Conservation (phyloP, 2,888 invertebrate species). For the Sabellastarte sp. region DNA sequence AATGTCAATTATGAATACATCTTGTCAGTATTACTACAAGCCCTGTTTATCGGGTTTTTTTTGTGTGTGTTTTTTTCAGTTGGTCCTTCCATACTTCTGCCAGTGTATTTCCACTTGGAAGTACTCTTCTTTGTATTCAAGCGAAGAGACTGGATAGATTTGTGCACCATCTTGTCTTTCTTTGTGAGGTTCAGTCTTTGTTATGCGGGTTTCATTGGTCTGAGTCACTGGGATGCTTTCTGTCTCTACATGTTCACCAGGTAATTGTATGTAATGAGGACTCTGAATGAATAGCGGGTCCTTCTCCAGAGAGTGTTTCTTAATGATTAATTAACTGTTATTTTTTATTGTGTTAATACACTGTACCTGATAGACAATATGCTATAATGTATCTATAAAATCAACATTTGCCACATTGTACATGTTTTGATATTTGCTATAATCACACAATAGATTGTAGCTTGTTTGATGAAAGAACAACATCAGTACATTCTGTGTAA, state of each 20-base stretch:
- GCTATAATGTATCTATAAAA: too few relatives aligned
- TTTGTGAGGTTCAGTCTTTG: neutral
- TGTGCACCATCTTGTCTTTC: neutral
- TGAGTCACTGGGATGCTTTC: neutral
- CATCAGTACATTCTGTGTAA: too few relatives aligned
- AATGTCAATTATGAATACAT: too few relatives aligned
- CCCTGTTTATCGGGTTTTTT: neutral
- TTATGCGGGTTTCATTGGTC: neutral
- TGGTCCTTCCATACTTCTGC: slow-evolving; percentile 50
- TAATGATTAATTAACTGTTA: neutral
- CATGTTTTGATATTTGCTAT: too few relatives aligned
- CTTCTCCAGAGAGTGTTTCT: neutral
- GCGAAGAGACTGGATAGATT: slow-evolving; percentile 40
- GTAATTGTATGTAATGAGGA: too few relatives aligned
- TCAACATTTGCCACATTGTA: slow-evolving; percentile 1
- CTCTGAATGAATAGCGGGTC: too few relatives aligned
- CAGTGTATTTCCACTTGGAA: slow-evolving; percentile 53
- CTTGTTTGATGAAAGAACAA: too few relatives aligned
- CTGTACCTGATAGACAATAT: neutral
- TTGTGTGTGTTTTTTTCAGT: neutral
- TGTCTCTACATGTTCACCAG: neutral
- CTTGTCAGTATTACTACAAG: too few relatives aligned
- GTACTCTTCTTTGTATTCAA: slow-evolving; percentile 50
- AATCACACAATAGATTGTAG: too few relatives aligned
- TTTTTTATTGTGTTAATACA: neutral